phyloP scores from a whole-genome alignment of 2,797 vertebrate species.

The Babyrousa celebensis region DNA sequence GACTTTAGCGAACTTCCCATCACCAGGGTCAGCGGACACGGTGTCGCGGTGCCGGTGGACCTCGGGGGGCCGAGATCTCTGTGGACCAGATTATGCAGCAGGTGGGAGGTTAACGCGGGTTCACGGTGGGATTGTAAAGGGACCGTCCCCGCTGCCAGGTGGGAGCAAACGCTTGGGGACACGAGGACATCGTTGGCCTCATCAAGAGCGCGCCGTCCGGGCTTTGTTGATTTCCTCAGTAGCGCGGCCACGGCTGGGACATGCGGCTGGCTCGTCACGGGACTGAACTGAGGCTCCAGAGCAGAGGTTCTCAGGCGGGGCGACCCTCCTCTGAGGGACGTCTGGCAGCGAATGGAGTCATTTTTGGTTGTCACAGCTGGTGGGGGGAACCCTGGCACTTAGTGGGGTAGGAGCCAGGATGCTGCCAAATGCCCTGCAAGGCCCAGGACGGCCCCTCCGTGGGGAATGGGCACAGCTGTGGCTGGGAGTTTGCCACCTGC shows the following conservation, averaged over 20 bases:
- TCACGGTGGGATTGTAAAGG: neutral
- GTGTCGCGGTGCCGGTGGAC: rapidly evolving
- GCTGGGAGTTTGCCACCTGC: neutral
- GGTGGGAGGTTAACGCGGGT: neutral
- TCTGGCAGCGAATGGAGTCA: neutral
- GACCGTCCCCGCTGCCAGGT: rapidly evolving
- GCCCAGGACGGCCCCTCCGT: neutral
- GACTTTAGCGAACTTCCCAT: neutral
- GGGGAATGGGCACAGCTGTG: neutral
- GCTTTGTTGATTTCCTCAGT: neutral
- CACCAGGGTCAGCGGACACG: rapidly evolving
- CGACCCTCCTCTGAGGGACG: rapidly evolving
- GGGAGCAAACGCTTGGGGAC: neutral
- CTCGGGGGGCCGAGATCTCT: neutral
- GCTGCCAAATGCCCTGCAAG: rapidly evolving
- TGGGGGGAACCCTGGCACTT: neutral
- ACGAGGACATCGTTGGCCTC: neutral
- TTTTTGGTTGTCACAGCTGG: rapidly evolving
- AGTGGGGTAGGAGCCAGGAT: neutral
- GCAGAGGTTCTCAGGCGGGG: neutral
- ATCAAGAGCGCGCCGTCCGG: too few species aligned
- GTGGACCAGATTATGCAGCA: neutral
- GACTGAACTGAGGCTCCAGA: rapidly evolving
- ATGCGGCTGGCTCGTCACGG: rapidly evolving
- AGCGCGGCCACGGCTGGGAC: rapidly evolving